Evolutionary conservation across 2,888 invertebrate species (phyloP), one percentile per base, ranked within the genome.

Genomic region (Lissocephala sabroskyi): DNA sequence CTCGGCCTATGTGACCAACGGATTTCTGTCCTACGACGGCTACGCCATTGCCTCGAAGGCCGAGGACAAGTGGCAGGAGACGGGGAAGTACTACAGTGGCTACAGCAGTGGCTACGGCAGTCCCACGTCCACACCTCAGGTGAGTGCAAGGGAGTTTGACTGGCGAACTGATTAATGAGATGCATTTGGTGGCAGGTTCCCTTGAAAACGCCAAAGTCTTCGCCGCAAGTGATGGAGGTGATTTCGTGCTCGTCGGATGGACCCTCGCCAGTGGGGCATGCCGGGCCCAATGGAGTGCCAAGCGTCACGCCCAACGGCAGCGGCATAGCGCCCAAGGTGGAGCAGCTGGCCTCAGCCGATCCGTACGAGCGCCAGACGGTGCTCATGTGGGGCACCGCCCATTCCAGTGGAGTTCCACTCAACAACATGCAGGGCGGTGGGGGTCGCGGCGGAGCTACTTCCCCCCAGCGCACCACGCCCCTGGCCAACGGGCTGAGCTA

Each of bases 321-420:
- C 41, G 61, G 50, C 43, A 66, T 80, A 2, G 83, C 84, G 11
- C 84, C 85, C 14, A 85, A 85, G 59, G 75, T 84, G 10, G 85
- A 85, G 58, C 29, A 85, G 59, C 30, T 77, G 10, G 66, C 80
- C 4, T 63, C 75, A 1, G 52, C 80, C 16, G 83, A 84, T 61
- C 83, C 80, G 3, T 84, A 85, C 53, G 86, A 87, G 65, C 87
- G 96, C 36, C 96, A 96, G 85, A 96, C 96, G 9, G 96, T 96
- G 45, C 88, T 96, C 35, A 96, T 96, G 96, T 96, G 96, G 96
- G 96, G 95, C 16, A 87, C 89, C 2, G 87, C 89, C 0, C 55
- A 87, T 85, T 73, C 79, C 32, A 76, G 76, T 33, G 80, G 54
- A 52, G 86, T 86, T 60, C 86, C 81, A 3, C 60, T 81, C 1